phyloP scores from a whole-genome alignment of 2,113 vertebrate species.

The Etia nguti region DNA sequence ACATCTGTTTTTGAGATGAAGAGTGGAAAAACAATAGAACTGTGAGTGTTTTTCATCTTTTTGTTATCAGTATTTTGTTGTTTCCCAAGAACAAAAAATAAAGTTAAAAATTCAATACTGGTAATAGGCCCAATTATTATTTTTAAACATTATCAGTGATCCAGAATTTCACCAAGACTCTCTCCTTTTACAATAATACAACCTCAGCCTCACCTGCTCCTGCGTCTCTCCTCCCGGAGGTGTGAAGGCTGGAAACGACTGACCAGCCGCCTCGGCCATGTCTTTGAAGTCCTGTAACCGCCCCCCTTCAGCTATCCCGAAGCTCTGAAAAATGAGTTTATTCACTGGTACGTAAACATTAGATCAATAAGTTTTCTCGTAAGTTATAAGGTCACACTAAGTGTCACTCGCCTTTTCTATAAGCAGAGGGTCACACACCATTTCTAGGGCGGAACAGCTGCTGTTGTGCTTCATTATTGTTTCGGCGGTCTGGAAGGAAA shows the following conservation, averaged over 20 bases:
- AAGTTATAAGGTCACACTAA: not conserved
- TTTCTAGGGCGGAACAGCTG: conserved; percentile 71
- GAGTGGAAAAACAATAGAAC: not conserved
- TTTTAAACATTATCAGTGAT: not conserved
- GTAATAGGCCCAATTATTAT: not conserved
- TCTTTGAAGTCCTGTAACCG: conserved; percentile 76
- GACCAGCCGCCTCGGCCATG: conserved; percentile 83
- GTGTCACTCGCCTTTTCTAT: conserved; percentile 83
- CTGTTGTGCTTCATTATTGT: conserved; percentile 80
- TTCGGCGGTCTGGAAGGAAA: conserved; percentile 79
- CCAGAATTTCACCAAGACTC: not conserved
- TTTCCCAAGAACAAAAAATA: not conserved
- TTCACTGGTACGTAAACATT: not conserved
- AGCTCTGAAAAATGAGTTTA: conserved; percentile 73
- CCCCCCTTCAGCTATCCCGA: conserved; percentile 83
- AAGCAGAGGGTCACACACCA: conserved; percentile 78
- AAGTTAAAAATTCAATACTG: not conserved
- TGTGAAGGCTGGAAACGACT: conserved; percentile 78
- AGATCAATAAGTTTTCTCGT: not conserved
- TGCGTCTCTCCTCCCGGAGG: conserved; percentile 86
- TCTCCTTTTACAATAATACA: not conserved
- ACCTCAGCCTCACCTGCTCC: conserved; percentile 77
- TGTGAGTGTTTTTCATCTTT: not conserved
- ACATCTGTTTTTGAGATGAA: not conserved
- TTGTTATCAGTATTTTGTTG: not conserved